phyloP scores from a whole-genome alignment of 1,140 invertebrate genomes.

The Aphelenchoides besseyi region DNA sequence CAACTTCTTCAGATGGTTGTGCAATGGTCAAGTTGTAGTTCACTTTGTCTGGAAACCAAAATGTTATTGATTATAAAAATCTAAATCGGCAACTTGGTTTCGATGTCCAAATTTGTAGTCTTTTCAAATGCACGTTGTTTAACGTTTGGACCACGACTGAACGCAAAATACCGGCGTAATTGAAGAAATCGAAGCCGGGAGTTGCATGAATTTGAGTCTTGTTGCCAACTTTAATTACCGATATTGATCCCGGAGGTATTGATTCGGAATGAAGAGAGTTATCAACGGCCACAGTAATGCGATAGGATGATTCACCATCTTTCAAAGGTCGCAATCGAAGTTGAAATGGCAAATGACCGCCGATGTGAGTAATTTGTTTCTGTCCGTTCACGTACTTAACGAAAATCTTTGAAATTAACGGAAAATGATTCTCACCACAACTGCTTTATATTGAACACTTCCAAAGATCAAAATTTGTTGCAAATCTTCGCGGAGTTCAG shows the following conservation, averaged over 20 bases:
- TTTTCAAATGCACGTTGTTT: not conserved
- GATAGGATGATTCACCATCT: not conserved
- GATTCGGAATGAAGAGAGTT: slow-evolving; percentile 75
- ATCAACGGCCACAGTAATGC: slow-evolving; percentile 61
- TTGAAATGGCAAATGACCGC: slow-evolving; percentile 92
- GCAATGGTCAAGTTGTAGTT: slow-evolving; percentile 27
- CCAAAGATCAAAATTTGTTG: slow-evolving; percentile 62
- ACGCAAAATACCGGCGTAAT: slow-evolving; percentile 93
- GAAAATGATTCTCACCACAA: slow-evolving; percentile 81
- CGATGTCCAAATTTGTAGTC: not conserved
- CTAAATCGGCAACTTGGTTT: not conserved
- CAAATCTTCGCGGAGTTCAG: slow-evolving; percentile 68
- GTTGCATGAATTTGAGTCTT: slow-evolving; percentile 39
- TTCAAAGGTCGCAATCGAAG: slow-evolving; percentile 72
- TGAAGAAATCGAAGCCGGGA: slow-evolving; percentile 92
- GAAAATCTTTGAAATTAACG: no score
- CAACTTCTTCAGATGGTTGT: not conserved
- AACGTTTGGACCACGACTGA: slow-evolving; percentile 72
- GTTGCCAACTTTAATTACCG: slow-evolving; percentile 69
- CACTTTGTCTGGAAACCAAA: slow-evolving; percentile 60
- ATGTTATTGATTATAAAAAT: not conserved
- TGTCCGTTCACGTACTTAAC: not conserved
- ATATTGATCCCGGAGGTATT: slow-evolving; percentile 63
- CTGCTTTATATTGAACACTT: not conserved
- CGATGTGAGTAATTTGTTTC: slow-evolving; percentile 70